Conservation (phyloP, 2,888 invertebrate species). For the Clepsis dumicolana region DNA sequence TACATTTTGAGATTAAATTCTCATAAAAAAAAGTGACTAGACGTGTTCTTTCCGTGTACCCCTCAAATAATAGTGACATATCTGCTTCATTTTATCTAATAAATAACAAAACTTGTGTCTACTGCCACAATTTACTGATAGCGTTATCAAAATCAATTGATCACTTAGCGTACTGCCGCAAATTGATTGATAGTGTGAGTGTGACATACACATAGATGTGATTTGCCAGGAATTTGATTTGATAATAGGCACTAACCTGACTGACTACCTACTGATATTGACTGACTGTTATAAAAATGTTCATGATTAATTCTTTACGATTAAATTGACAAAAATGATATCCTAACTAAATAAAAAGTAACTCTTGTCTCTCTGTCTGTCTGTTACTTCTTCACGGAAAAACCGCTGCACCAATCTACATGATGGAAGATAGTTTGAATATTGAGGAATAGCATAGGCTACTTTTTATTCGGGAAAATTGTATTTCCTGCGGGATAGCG, state of each 20-base stretch:
- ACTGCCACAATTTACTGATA: conserved; percentile 9
- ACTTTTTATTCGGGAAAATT: no score
- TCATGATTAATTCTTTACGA: background rate
- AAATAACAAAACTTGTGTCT: background rate
- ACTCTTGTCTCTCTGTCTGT: no score
- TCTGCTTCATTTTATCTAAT: background rate
- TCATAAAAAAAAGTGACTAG: no score
- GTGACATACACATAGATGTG: background rate
- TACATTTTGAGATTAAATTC: no score
- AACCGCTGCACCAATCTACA: no score
- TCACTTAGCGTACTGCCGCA: background rate
- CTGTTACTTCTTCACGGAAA: background rate
- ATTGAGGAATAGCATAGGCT: no score
- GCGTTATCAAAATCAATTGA: conserved; percentile 7
- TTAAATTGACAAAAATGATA: background rate
- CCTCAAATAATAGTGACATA: background rate
- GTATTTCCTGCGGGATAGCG: no score
- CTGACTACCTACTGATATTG: no score
- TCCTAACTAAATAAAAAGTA: no score
- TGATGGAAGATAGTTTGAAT: no score
- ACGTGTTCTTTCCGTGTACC: no score
- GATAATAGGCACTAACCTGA: no score
- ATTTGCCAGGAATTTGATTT: background rate
- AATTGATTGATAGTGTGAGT: conserved; percentile 11
- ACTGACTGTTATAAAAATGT: background rate